These are phyloP conservation scores for Anoplius nigerrimus DNA, from an alignment of 2,888 invertebrate genomes.

Conservation along the genomic window DNA sequence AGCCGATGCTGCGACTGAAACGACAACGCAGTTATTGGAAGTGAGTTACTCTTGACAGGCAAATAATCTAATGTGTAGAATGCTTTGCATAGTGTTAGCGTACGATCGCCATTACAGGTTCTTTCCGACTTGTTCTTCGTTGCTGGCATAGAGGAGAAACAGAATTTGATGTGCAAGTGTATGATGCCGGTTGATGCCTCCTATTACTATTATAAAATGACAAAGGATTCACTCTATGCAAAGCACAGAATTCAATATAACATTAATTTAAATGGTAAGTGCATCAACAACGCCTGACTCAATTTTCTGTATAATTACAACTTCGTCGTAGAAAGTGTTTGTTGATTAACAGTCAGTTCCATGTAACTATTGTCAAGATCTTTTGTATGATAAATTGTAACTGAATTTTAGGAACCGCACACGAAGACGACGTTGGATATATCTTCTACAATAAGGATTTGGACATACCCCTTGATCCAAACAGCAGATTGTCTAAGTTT, in stretches of 20 bases:
- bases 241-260: background rate
- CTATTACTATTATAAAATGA: background rate
- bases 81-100: too few species aligned
- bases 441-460: slow-evolving; percentile 73
- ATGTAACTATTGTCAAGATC: too few species aligned
- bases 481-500: slow-evolving; percentile 63
- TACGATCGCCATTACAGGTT: background rate
- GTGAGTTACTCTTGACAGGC: too few species aligned
- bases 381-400: too few species aligned
- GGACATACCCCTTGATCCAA: slow-evolving; percentile 42
- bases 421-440: slow-evolving; percentile 80
- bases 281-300: background rate
- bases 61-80: too few species aligned
- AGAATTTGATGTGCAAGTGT: background rate
- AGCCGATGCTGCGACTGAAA: too few species aligned
- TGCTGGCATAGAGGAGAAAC: background rate
- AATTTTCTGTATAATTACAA: too few species aligned
- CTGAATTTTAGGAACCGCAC: slow-evolving; percentile 76
- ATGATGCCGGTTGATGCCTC: background rate
- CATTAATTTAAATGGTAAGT: background rate
- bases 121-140: background rate
- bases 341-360: too few species aligned
- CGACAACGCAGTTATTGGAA: too few species aligned
- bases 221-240: background rate
- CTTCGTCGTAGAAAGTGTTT: background rate